Percentiles rank a stretch among this genome's conserved stretches.
Conservation (phyloP, 1,140 invertebrate genomes). For the Pollicipes pollicipes region DNA sequence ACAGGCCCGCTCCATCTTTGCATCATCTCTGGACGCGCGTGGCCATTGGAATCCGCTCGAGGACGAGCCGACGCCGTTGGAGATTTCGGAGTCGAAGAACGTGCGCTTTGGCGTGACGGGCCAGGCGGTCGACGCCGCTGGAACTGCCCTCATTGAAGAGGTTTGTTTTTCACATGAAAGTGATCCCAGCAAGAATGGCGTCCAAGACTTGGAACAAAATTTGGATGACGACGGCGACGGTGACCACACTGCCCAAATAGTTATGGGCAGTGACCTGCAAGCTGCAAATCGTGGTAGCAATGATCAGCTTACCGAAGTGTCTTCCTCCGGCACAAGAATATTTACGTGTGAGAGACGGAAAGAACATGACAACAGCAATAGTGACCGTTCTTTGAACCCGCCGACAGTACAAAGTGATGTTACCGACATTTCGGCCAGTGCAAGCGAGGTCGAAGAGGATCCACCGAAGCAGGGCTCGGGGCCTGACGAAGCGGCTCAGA, state of each 20-base stretch:
- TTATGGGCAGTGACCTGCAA: background rate
- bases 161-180: background rate
- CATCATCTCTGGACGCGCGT: background rate
- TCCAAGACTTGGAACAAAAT: background rate
- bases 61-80: background rate
- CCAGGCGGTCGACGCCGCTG: background rate
- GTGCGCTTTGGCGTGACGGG: background rate
- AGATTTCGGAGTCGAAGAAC: background rate
- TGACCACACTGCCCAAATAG: background rate
- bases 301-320: background rate
- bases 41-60: background rate
- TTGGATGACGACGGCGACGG: background rate
- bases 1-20: background rate
- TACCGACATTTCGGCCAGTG: too few relatives aligned
- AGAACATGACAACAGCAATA: too few relatives aligned
- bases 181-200: background rate
- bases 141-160: background rate
- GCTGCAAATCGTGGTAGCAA: background rate
- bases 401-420: too few relatives aligned
- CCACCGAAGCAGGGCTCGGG: too few relatives aligned
- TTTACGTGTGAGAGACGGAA: background rate
- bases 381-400: too few relatives aligned
- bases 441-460: too few relatives aligned
- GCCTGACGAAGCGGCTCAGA: too few relatives aligned
- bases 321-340: background rate